Base-by-base conservation (phyloP, 2,888 invertebrate species). In the Malachius bipustulatus region DNA sequence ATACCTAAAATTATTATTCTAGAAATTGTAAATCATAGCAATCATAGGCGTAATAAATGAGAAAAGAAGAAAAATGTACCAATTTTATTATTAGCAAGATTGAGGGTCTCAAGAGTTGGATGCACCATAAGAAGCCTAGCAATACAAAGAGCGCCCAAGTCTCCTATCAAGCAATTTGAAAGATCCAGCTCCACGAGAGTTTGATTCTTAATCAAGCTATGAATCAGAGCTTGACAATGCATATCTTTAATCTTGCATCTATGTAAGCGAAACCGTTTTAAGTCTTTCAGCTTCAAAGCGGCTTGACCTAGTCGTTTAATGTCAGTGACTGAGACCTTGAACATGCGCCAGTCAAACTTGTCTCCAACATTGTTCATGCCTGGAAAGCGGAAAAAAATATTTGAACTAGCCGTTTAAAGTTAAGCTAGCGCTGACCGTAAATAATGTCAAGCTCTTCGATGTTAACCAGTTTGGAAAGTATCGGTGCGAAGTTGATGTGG, bases 121-220 rank as follows among this genome's bases (percentile, higher is more conserved):
- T 31, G 73, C 64, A 37, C 72, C 55, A 8, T 70, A 73, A 45
- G 69, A 63, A 38, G 13, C 42, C 73, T 74, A 1, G 73, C 75
- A 2, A 78, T 58, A 11, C 76, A 77, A 37, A 73, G 65, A 48
- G 75, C 73, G 0, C 77, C 78, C 30, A 65, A 63, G 51, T 77
- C 70, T 2, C 66, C 70, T 32, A 78, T 70, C 45, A 70, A 66
- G 51, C 77, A 78, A 50, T 77, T 71, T 39, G 75, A 76, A 32
- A 79, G 68, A 54, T 77, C 74, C 16, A 79, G 49, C 47, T 74
- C 73, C 41, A 68, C 65, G 16, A 77, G 57, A 45, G 64, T 46
- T 16, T 36, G 38, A 29, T 52, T 52, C 30, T 45, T 47, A 10
- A 54, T 38, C 12, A 52, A 37, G 12, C 67, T 63, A 49, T 71